Percentiles rank a stretch among this genome's conserved stretches.
Conservation (phyloP, 2,113 vertebrate species). For the Saguinus imperator region DNA sequence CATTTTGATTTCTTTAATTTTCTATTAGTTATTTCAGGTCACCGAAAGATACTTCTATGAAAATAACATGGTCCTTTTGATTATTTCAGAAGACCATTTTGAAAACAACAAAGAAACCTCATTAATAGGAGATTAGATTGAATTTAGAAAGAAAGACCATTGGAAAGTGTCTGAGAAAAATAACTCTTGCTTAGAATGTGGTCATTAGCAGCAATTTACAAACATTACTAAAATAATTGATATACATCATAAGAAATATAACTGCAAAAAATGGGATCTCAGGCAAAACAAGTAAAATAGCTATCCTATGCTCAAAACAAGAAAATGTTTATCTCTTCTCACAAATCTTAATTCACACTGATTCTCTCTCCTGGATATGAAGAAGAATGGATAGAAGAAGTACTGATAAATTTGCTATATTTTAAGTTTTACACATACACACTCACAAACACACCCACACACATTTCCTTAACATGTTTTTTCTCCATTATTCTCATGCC, state of each 20-base stretch:
- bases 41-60: not conserved
- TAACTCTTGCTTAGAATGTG: not conserved
- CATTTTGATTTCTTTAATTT: not conserved
- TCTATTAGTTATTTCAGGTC: not conserved
- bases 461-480: too few relatives aligned
- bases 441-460: too few relatives aligned
- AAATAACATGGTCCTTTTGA: not conserved
- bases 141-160: not conserved
- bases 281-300: not conserved
- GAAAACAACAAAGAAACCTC: not conserved
- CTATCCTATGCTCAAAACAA: not conserved
- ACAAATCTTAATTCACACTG: not conserved
- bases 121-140: not conserved
- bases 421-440: not conserved
- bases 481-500: too few relatives aligned
- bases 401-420: not conserved
- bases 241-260: not conserved
- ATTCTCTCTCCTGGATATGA: not conserved
- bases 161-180: not conserved
- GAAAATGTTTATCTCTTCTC: not conserved
- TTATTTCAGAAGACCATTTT: not conserved
- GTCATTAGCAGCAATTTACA: not conserved
- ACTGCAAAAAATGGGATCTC: not conserved
- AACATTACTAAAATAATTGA: not conserved
- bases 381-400: not conserved